Evolutionary conservation across 2,797 vertebrate species (phyloP), one percentile per base, ranked within the genome.

Genomic region (Schizopygopsis pylzovi): DNA sequence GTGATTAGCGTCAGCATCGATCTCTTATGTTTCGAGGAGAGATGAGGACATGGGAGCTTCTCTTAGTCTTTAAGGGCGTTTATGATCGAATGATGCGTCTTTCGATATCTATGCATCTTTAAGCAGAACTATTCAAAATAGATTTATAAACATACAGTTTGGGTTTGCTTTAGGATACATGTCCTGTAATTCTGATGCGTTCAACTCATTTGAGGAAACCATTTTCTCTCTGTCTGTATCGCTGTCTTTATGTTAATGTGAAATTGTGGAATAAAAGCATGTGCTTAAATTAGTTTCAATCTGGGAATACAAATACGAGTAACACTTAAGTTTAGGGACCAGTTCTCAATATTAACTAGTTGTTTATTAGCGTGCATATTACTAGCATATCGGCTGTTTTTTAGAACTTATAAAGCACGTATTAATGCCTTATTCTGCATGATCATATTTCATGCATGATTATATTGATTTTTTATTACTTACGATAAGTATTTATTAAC

Each of bases 1-100:
- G 92, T 89, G 90, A 89, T 92, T 92, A 93, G 94, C 91, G 88
- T 93, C 92, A 90, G 91, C 89, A 92, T 93, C 90, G 92, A 91
- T 92, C 89, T 92, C 2, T 92, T 91, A 89, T 90, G 90, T 65
- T 90, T 91, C 92, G 90, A 89, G 89, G 88, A 63, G 63, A 77
- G 85, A 87, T 84, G 78, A 82, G 85, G 85, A 85, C 79, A 61
- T 68, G 4, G 63, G 56, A 86, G 89, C 78, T 85, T 86, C 85
- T 75, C 88, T 88, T 83, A 86, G 92, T 90, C 92, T 92, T 92
- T 90, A 93, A 89, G 87, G 88, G 88, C 90, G 84, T 59, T 39
- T 82, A 87, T 86, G 89, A 91, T 88, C 56, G 88, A 80, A 87
- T 11, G 16, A 6, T 52, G 41, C 63, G 82, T 45, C 11, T 37